Evolutionary conservation across 2,888 invertebrate genomes (phyloP), one percentile per base, ranked within the genome.

Genomic region (Cryptophagus acutangulus): DNA sequence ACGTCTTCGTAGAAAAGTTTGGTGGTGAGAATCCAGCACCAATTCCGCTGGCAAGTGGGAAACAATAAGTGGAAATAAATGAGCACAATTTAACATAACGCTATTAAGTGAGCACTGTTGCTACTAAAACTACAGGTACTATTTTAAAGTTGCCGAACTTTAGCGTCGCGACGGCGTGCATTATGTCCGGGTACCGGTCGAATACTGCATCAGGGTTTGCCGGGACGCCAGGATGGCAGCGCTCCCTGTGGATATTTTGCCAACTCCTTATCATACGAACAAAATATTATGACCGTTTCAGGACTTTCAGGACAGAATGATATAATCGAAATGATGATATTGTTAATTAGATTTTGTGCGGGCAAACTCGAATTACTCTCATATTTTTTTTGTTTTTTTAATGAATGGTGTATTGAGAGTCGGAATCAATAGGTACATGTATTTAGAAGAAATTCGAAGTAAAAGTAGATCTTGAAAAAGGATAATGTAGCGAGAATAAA

Each of bases 201-300:
- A 64, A 62, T 65, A 67, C 67, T 66, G 67, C 68, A 66, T 63
- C 65, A 63, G 62, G 65, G 63, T 61, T 64, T 58, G 65, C 67
- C 64, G 63, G 66, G 67, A 64, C 63, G 62, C 59, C 53, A 59
- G 56, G 51, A 51, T 30, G 17, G 39, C 53, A 63, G 66, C 68
- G 67, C 66, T 62, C 61, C 65, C 55, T 58, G 62, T 61, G 65
- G 65, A 61, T 51, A 42, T 57, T 59, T 52, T 42, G 44, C 40
- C 49, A 57, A 58, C 46, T 45, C 40, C 38, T 17, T 30, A 36
- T 35, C 38, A 25, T n/a, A 35, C 3, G 13, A 8, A 8, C 17
- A 25, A 18, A 17, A 40, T 30, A 33, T 13, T 18, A n/a, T 3
- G 35, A 10, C 37, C 35, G 8, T 12, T 6, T 28, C 28, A 36